Percentiles rank a stretch among this genome's conserved stretches.
phyloP scores from a whole-genome alignment of 1,140 invertebrate species.

The Hormaphis cornu region DNA sequence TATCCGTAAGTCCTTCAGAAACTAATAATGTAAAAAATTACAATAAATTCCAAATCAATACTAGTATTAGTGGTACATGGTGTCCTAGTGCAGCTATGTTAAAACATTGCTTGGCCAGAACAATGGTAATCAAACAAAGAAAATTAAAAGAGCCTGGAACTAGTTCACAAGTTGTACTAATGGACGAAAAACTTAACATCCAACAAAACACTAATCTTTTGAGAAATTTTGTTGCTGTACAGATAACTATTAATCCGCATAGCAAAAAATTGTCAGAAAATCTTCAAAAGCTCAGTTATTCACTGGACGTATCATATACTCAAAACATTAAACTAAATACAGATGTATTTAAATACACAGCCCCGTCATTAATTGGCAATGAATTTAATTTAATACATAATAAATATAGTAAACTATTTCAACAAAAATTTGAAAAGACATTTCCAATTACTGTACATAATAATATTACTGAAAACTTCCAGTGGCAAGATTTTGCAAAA shows the following conservation, averaged over 20 bases:
- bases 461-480: slow-evolving; percentile 59
- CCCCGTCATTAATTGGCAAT: slow-evolving; percentile 53
- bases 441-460: slow-evolving; percentile 43
- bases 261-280: background rate
- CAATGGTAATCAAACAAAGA: background rate
- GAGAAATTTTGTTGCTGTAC: slow-evolving; percentile 5
- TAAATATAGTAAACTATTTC: slow-evolving; percentile 52
- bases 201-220: background rate
- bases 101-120: background rate
- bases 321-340: slow-evolving; percentile 71
- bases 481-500: slow-evolving; percentile 64
- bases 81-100: background rate
- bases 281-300: slow-evolving; percentile 41
- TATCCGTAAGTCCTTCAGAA: background rate
- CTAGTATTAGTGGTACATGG: background rate
- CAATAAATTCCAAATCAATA: background rate
- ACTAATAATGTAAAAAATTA: background rate
- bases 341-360: slow-evolving; percentile 73
- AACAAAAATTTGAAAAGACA: slow-evolving; percentile 60
- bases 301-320: slow-evolving; percentile 70
- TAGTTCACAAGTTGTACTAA: background rate
- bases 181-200: background rate
- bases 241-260: background rate
- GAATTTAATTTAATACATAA: slow-evolving; percentile 53
- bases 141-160: background rate